Evolutionary conservation across 1,140 invertebrate species (phyloP), one percentile per base, ranked within the genome.

Genomic region (Coptotermes formosanus): DNA sequence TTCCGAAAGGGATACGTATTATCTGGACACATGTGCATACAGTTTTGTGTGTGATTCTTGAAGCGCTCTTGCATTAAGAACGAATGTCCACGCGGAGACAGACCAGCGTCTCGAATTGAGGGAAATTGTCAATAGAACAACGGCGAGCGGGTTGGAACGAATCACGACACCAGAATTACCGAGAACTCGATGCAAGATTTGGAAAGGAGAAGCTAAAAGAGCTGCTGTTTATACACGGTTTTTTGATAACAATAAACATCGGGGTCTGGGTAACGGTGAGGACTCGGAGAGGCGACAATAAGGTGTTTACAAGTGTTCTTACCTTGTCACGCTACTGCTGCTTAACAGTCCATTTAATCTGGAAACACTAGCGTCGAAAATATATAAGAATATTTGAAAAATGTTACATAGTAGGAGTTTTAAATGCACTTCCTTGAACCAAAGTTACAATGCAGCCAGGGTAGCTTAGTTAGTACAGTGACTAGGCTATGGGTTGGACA

Each of bases 91-190:
- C 64, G 64, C 64, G 64, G 25, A 75, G 25, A 8, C 25, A 75
- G 64, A 75, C 25, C 64, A 16, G 64, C 64, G 64, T 75, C 64
- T 75, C 64, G 64, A 75, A 75, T 75, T 75, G 64, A n/a, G 64
- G 14, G 64, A 75, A 75, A 75, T 75, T 75, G 64, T 75, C 64
- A 75, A 75, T 75, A 75, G 64, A 75, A 75, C 64, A 75, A 75
- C 9, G n/a, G 64, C 8, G 64, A n/a, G 25, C 64, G n/a, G 6
- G 64, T 75, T 14, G 64, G 64, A 75, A 75, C 64, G 64, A 75
- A 75, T 75, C 64, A 30, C 11, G 19, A 55, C 19, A 55, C 52
- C 52, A 21, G 52, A 75, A 25, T 75, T 75, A 75, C 64, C 64
- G 64, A 75, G 64, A 75, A 75, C 64, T 75, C 25, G 25, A 75